Percentiles rank a stretch among this genome's conserved stretches.
These are phyloP conservation scores for Lasioglossum marginatum DNA, from an alignment of 2,888 invertebrate species.

Conservation along the genomic window DNA sequence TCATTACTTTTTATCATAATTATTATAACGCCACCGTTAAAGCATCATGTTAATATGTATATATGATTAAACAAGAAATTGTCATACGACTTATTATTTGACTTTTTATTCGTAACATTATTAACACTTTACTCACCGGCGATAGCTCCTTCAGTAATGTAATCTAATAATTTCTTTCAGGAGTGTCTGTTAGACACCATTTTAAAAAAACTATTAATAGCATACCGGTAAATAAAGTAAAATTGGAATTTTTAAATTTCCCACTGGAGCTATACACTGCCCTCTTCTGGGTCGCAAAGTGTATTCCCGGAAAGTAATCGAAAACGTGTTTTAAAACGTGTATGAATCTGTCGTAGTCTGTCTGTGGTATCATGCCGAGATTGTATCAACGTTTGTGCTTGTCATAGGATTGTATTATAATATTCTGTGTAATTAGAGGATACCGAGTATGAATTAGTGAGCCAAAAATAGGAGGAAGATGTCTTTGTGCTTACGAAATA, in stretches of 20 bases:
- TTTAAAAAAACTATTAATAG: background rate
- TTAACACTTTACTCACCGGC: background rate
- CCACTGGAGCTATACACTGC: background rate
- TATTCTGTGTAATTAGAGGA: conserved; percentile 24
- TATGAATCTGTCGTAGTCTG: conserved; percentile 23
- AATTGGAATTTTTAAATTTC: conserved; percentile 13
- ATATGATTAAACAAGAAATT: conserved; percentile 51
- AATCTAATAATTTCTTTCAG: background rate
- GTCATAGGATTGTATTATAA: conserved; percentile 18
- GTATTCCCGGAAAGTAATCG: background rate
- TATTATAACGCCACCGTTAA: conserved; percentile 57
- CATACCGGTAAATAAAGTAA: background rate
- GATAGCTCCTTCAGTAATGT: background rate
- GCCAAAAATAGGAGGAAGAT: conserved; percentile 78
- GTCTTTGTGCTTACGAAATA: conserved; percentile 87
- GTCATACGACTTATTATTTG: conserved; percentile 20
- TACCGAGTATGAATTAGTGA: conserved; percentile 24
- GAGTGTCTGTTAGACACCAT: background rate
- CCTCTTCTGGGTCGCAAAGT: conserved; percentile 1
- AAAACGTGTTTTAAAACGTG: conserved; percentile 25
- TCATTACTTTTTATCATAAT: conserved; percentile 46
- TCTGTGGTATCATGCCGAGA: conserved; percentile 14
- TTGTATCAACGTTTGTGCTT: conserved; percentile 23
- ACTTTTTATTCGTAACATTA: background rate
- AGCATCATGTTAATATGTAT: conserved; percentile 76